These are phyloP conservation scores for Mylabris sibirica DNA, from an alignment of 2,888 invertebrate genomes.

Conservation along the genomic window DNA sequence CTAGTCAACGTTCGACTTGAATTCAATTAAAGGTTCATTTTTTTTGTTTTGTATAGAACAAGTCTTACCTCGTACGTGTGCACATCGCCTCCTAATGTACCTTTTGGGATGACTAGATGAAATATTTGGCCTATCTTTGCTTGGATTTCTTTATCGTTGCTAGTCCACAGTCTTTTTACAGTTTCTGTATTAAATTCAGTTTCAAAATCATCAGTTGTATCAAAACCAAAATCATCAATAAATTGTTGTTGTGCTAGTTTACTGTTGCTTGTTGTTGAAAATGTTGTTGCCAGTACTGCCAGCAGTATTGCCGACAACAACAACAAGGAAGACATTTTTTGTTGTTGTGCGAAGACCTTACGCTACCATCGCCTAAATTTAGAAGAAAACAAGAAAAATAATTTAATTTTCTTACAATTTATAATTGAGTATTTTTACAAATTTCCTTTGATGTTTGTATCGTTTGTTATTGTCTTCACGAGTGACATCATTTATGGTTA, in stretches of 20 bases:
- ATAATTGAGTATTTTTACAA: not conserved
- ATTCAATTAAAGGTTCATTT: constrained; percentile 12
- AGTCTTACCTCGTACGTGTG: constrained; percentile 73
- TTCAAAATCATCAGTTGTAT: constrained; percentile 55
- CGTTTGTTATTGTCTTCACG: not conserved
- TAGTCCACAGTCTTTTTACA: constrained; percentile 52
- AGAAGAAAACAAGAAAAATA: constrained; percentile 15
- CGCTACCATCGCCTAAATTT: constrained; percentile 36
- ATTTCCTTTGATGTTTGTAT: not conserved
- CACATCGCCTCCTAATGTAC: constrained; percentile 71
- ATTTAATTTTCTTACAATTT: too few relatives aligned
- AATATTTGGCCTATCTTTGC: constrained; percentile 77
- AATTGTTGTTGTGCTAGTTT: constrained; percentile 10
- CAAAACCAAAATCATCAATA: constrained; percentile 61
- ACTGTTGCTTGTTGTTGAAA: constrained; percentile 20
- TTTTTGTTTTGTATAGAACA: constrained; percentile 9
- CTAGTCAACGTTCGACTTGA: not conserved
- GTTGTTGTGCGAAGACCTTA: constrained; percentile 25
- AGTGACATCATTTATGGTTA: constrained; percentile 1
- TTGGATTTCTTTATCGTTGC: constrained; percentile 68
- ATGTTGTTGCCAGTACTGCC: constrained; percentile 33
- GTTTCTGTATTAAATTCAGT: constrained; percentile 43
- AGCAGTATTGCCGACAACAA: constrained; percentile 36
- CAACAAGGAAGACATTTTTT: constrained; percentile 34
- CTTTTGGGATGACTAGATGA: constrained; percentile 74